These are phyloP conservation scores for Plotosus lineatus DNA, from an alignment of 2,113 vertebrate species.

Conservation along the genomic window DNA sequence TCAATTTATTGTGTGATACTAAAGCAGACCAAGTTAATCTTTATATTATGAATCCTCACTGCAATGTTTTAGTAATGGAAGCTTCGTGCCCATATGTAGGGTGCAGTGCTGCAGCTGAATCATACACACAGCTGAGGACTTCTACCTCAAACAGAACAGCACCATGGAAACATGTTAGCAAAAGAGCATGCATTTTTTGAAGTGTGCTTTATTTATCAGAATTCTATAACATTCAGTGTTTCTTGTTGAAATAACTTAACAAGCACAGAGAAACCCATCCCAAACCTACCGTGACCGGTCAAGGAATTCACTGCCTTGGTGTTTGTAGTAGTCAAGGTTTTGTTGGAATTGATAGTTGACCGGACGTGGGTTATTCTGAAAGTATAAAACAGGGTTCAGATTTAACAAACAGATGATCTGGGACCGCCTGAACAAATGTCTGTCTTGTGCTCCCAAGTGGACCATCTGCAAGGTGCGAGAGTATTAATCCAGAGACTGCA, in stretches of 20 bases:
- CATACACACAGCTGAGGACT: no score
- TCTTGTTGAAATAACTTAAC: background rate
- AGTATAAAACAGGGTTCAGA: background rate
- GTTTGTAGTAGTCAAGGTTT: slow-evolving; percentile 98
- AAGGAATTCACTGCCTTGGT: slow-evolving; percentile 91
- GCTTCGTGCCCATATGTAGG: no score
- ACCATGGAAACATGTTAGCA: background rate
- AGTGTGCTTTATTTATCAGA: background rate
- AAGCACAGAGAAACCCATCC: background rate
- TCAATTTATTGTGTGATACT: no score
- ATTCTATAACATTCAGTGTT: background rate
- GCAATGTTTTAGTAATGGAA: no score
- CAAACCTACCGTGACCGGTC: slow-evolving; percentile 88
- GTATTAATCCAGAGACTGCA: no score
- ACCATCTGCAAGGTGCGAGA: no score
- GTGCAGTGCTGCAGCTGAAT: no score
- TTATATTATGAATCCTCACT: no score
- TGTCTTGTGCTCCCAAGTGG: no score
- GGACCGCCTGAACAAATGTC: background rate
- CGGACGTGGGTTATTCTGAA: slow-evolving; percentile 89
- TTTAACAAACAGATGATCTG: background rate
- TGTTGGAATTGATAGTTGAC: slow-evolving; percentile 96
- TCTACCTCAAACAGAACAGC: no score
- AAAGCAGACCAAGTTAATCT: no score
- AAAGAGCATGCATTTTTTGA: background rate